phyloP scores from a whole-genome alignment of 2,797 vertebrate species.

The Eleutherodactylus coqui region DNA sequence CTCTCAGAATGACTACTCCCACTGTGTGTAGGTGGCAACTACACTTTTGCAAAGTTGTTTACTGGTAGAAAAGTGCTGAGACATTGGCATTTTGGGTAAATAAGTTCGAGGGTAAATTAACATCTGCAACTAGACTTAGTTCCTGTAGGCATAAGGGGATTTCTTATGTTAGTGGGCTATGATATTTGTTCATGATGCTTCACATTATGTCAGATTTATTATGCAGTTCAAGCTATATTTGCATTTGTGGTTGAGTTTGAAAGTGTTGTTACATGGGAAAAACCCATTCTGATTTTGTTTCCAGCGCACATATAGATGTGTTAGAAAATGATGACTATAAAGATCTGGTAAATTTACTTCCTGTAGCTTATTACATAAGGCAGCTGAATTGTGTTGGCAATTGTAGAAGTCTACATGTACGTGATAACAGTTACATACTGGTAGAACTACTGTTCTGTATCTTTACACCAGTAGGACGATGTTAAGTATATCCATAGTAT shows the following conservation, averaged over 20 bases:
- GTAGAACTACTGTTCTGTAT: too few species aligned
- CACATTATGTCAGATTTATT: constrained; percentile 17
- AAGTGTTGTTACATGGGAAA: constrained; percentile 39
- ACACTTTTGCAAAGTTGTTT: background rate
- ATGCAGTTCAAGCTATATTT: constrained; percentile 12
- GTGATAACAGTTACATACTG: too few species aligned
- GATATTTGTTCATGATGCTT: constrained; percentile 9
- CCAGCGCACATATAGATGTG: constrained; percentile 10
- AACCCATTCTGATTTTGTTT: constrained; percentile 16
- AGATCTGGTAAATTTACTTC: constrained; percentile 27
- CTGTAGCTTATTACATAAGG: constrained; percentile 17
- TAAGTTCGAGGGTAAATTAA: background rate
- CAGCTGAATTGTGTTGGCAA: background rate
- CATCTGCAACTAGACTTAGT: background rate
- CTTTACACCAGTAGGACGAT: too few species aligned
- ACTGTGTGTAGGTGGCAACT: background rate
- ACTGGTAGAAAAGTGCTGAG: constrained; percentile 6
- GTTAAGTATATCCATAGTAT: too few species aligned
- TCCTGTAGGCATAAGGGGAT: background rate
- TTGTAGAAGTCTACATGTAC: background rate
- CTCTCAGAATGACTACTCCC: background rate
- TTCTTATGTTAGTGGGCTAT: background rate
- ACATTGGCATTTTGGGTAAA: constrained; percentile 1
- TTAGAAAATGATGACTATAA: constrained; percentile 30
- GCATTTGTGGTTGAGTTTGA: constrained; percentile 43